These are phyloP conservation scores for Salvelinus namaycush DNA, from an alignment of 2,113 vertebrate species.

Conservation along the genomic window DNA sequence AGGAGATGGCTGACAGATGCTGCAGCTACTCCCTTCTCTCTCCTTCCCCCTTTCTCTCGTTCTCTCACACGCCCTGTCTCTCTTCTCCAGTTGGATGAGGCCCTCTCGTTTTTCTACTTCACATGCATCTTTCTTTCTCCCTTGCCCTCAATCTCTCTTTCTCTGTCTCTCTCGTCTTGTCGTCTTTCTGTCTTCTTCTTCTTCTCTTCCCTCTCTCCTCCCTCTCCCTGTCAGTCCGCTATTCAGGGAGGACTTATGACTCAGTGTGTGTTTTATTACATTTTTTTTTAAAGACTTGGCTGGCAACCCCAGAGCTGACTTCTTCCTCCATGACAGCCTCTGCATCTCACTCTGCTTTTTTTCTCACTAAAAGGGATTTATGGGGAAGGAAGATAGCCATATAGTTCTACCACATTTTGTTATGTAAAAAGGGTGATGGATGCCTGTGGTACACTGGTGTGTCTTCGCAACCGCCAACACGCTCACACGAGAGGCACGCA, in stretches of 20 bases:
- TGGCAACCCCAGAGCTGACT: not conserved
- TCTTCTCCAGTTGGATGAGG: not conserved
- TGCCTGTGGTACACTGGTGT: not conserved
- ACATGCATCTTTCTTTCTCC: not conserved
- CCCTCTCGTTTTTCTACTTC: not conserved
- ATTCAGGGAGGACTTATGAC: constrained; percentile 17
- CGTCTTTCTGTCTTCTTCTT: not conserved
- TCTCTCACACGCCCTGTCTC: constrained; percentile 9
- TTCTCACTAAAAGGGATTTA: not conserved
- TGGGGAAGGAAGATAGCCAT: not conserved
- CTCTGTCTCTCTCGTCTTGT: not conserved
- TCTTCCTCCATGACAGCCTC: not conserved
- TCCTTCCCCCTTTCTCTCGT: constrained; percentile 1
- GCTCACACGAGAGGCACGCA: not conserved
- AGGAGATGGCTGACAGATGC: constrained; percentile 33
- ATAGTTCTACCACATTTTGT: not conserved
- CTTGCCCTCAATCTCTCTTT: constrained; percentile 1
- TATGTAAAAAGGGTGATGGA: not conserved
- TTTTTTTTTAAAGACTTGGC: not conserved
- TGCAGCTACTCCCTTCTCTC: constrained; percentile 23
- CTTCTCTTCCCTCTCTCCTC: constrained; percentile 16
- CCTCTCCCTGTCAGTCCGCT: constrained; percentile 7
- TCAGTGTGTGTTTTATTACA: not conserved
- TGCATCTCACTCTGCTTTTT: not conserved
- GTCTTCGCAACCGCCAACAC: not conserved